phyloP scores from a whole-genome alignment of 2,113 vertebrate species.

The Microcebus ravelobensis region DNA sequence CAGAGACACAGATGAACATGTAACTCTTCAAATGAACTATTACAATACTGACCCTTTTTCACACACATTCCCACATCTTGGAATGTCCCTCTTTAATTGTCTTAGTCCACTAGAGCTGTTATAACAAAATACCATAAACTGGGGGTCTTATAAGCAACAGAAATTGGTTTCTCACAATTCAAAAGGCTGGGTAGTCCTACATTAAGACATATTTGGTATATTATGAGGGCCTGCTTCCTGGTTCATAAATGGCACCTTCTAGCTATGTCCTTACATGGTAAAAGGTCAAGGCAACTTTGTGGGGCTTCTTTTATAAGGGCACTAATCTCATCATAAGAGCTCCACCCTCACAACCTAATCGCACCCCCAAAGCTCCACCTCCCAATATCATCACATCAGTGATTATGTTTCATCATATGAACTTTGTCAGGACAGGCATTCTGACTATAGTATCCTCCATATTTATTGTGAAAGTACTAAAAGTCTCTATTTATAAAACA shows the following conservation, averaged over 20 bases:
- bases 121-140: neutral
- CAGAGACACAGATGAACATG: neutral
- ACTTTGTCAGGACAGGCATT: neutral
- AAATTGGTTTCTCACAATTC: neutral
- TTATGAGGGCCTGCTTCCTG: neutral
- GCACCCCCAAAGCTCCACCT: no score
- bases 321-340: neutral
- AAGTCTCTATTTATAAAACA: neutral
- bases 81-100: neutral
- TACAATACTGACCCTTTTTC: neutral
- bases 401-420: neutral
- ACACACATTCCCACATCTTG: neutral
- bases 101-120: neutral
- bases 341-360: neutral
- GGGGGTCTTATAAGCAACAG: neutral
- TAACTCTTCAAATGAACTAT: neutral
- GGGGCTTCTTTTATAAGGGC: neutral
- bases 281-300: neutral
- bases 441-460: no score
- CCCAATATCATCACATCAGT: no score
- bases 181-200: no score
- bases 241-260: no score
- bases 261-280: neutral
- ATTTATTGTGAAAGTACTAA: neutral
- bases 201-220: neutral